Evolutionary conservation across 2,797 vertebrate species (phyloP).

Genomic region (Chiloscyllium punctatum): DNA sequence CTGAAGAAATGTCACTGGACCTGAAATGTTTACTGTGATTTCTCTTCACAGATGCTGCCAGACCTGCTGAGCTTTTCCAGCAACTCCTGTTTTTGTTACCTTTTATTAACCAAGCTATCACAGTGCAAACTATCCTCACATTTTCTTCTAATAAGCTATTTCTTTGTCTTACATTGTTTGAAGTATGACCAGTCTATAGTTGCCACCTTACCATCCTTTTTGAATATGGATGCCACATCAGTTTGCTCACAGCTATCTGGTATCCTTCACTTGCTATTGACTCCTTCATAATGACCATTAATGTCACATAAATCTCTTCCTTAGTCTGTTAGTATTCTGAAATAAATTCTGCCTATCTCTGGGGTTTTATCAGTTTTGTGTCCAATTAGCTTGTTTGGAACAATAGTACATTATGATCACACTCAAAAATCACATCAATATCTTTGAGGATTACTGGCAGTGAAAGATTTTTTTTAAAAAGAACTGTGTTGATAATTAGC

Average conservation of each 20-base stretch:
- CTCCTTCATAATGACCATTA: neutral
- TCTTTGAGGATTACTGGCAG: neutral
- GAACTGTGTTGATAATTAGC: neutral
- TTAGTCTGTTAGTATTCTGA: neutral
- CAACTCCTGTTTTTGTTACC: neutral
- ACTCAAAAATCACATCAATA: neutral
- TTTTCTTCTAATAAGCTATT: neutral
- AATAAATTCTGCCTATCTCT: neutral
- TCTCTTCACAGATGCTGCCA: too few species aligned
- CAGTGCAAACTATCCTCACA: neutral
- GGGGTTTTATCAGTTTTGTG: neutral
- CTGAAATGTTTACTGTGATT: too few species aligned
- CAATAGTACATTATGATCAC: neutral
- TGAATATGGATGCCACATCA: neutral
- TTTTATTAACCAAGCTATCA: neutral
- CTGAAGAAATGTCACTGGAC: too few species aligned
- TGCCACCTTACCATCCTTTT: neutral
- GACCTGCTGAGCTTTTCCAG: too few species aligned
- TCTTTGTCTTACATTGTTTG: neutral
- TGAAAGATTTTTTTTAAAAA: neutral
- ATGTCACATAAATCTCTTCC: neutral
- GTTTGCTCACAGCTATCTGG: neutral
- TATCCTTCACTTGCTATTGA: neutral
- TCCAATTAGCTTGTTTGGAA: neutral
- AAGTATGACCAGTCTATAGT: neutral